phyloP scores from a whole-genome alignment of 1,140 invertebrate species.

The Lepidurus packardi region DNA sequence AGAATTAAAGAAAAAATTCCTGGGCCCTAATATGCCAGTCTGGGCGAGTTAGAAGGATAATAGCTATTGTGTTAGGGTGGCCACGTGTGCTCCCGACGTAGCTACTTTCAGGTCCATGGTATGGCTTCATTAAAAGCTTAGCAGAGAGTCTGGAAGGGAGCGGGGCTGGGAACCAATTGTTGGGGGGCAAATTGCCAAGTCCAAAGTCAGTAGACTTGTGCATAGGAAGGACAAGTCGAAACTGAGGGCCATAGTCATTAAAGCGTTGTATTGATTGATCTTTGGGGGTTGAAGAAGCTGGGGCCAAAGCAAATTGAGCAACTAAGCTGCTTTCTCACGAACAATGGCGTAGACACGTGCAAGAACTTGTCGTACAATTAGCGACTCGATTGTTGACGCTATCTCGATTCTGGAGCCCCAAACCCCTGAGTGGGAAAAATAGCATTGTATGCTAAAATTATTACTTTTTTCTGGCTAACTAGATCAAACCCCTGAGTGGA shows the following conservation, averaged over 20 bases:
- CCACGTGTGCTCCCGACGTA: neutral
- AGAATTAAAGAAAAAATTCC: neutral
- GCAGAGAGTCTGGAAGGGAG: neutral
- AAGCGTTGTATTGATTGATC: conserved; percentile 24
- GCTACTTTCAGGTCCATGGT: neutral
- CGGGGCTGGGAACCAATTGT: neutral
- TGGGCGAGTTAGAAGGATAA: too few species aligned
- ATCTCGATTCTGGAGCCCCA: neutral
- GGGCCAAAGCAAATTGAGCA: conserved; percentile 36
- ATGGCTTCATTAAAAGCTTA: conserved; percentile 15
- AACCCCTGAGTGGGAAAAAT: neutral
- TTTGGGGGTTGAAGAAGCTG: conserved; percentile 31
- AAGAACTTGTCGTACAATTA: neutral
- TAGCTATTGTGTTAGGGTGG: too few species aligned
- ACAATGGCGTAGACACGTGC: neutral
- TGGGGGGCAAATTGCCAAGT: conserved; percentile 1
- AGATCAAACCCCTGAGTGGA: conserved; percentile 88
- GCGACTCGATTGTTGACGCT: neutral
- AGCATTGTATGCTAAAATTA: neutral
- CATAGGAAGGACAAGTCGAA: neutral
- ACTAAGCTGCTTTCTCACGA: conserved; percentile 14
- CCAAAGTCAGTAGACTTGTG: neutral
- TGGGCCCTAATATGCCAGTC: too few species aligned
- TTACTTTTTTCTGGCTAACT: conserved; percentile 37
- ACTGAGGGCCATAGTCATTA: conserved; percentile 10